Base-by-base conservation (phyloP, 1,140 invertebrate species). In the Orius insidiosus region DNA sequence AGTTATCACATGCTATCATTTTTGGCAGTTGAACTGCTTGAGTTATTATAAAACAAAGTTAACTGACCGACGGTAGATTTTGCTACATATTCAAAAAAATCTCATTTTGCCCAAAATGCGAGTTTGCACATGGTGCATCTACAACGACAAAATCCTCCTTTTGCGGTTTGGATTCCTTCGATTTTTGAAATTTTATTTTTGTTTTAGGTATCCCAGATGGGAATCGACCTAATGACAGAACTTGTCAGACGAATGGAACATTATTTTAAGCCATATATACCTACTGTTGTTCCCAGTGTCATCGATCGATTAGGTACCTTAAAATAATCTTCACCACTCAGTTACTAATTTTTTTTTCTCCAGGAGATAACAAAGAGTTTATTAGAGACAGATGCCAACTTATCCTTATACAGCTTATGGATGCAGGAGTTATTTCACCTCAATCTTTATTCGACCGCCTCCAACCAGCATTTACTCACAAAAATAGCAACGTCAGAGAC, bases 241-340 rank as follows among this genome's bases (percentile, higher is more conserved):
- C 68, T 95, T 46, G 78, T 86, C 15, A 82, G 87, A 60, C 69
- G 85, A 45, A 76, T 94, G 73, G 85, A 79, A 45, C 74, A 76
- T 48, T 84, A 92, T 60, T 94, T 94, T 62, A 78, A 76, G 57
- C 80, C 78, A 24, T 89, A n/a, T n/a, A 75, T 90, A 55, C 78
- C 81, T 37, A 83, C 78, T 18, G 83, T 92, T 36, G 65, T 93
- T 51, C 81, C 85, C 3, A 74, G 81, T 58, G 78, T 85, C 46
- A 80, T 93, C 49, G 89, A 95, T 65, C 74, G 82, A 67, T 72
- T 75, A 58, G 75, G 46, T 51, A 38, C 46, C 16, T 24, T n/a
- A n/a, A 49, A 24, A 48, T 10, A 47, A 53, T 52, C 46, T 45
- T 15, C 48, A n/a, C n/a, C 47, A 40, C 47, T 44, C 50, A 50